phyloP scores from a whole-genome alignment of 2,797 vertebrate species.

The Neosilurus hyrtlii region DNA sequence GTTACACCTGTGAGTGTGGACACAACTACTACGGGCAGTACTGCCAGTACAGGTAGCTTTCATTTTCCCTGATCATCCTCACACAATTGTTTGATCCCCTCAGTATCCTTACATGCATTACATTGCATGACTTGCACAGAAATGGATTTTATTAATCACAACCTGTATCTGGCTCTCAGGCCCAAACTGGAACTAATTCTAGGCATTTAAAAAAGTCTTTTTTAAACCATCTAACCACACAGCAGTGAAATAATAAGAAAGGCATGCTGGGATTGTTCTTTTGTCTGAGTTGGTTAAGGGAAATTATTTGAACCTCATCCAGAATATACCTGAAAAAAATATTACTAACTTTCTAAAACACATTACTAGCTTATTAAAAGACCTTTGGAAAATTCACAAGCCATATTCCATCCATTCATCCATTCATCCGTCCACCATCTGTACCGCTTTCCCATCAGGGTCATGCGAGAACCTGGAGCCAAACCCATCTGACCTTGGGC shows the following conservation, averaged over 20 bases:
- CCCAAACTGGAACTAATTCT: too few species aligned
- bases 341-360: not conserved
- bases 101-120: not conserved
- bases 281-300: not conserved
- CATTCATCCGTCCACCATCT: too few species aligned
- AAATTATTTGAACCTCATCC: not conserved
- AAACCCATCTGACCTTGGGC: too few species aligned
- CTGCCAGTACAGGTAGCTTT: slow-evolving; percentile 80
- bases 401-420: too few species aligned
- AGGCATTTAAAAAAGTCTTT: not conserved
- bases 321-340: not conserved
- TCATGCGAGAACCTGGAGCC: too few species aligned
- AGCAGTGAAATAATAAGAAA: not conserved
- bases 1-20: slow-evolving; percentile 82
- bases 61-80: not conserved
- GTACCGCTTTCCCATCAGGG: too few species aligned
- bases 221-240: not conserved
- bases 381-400: not conserved
- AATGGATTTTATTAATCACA: not conserved
- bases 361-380: not conserved
- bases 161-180: too few species aligned
- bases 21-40: slow-evolving; percentile 78
- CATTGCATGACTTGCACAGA: not conserved
- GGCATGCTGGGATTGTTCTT: not conserved
- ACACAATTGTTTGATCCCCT: not conserved